Evolutionary conservation across 1,140 invertebrate species (phyloP).

Genomic region (Meloidogyne hapla): DNA sequence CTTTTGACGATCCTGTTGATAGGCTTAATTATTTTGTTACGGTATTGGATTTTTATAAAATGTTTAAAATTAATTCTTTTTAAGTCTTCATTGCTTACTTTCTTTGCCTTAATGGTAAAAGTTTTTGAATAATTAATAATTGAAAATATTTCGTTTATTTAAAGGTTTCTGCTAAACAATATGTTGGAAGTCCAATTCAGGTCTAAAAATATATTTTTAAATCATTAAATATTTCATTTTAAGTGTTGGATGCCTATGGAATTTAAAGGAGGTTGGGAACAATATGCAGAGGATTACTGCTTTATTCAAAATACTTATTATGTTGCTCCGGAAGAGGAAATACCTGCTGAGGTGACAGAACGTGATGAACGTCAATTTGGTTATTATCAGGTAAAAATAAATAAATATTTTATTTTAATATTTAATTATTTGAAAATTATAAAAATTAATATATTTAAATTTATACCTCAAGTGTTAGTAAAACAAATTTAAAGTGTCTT

Average conservation of each 20-base stretch:
- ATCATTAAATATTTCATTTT: slow-evolving; percentile 39
- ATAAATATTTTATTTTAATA: background rate
- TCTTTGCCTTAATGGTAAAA: slow-evolving; percentile 61
- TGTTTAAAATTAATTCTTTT: slow-evolving; percentile 5
- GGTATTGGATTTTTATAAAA: background rate
- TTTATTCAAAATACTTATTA: slow-evolving; percentile 64
- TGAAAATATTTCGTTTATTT: no score
- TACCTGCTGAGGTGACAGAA: slow-evolving; percentile 54
- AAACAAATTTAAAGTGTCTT: no score
- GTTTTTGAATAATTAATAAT: slow-evolving; percentile 11
- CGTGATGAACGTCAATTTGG: slow-evolving; percentile 57
- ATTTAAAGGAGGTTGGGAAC: slow-evolving; percentile 63
- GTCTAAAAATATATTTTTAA: background rate
- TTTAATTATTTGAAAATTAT: background rate
- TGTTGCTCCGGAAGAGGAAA: slow-evolving; percentile 56
- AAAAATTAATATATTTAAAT: background rate
- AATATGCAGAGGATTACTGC: slow-evolving; percentile 59
- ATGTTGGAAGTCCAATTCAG: slow-evolving; percentile 56
- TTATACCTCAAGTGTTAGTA: background rate
- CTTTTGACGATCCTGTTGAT: slow-evolving; percentile 61
- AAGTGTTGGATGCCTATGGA: slow-evolving; percentile 64
- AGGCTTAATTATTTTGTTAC: slow-evolving; percentile 44
- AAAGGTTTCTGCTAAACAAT: slow-evolving; percentile 57
- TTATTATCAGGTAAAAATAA: slow-evolving; percentile 58
- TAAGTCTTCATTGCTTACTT: slow-evolving; percentile 54